Percentiles rank a stretch among this genome's conserved stretches.
These are phyloP conservation scores for Phlogophora meticulosa DNA, from an alignment of 2,888 invertebrate genomes.

Conservation along the genomic window DNA sequence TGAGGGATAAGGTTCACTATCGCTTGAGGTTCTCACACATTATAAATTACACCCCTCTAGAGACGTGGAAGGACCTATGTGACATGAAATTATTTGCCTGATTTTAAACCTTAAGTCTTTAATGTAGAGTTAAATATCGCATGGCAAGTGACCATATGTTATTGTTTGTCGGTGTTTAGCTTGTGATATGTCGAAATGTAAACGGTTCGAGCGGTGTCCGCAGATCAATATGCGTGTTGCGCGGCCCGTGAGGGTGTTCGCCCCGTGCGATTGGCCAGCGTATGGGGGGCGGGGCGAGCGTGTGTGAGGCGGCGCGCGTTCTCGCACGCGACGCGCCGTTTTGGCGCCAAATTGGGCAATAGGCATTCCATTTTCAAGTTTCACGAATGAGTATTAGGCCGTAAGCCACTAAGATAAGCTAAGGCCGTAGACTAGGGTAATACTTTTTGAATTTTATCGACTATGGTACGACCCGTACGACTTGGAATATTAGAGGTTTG, in stretches of 20 bases:
- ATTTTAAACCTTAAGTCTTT: conserved; percentile 44
- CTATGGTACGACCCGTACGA: conserved; percentile 44
- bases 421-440: conserved; percentile 53
- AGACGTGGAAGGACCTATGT: conserved; percentile 65
- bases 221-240: conserved; percentile 91
- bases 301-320: conserved; percentile 85
- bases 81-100: conserved; percentile 17
- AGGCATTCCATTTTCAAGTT: conserved; percentile 78
- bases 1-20: conserved; percentile 57
- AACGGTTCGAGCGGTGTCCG: conserved; percentile 89
- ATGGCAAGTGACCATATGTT: conserved; percentile 76
- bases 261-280: conserved; percentile 88
- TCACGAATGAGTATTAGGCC: conserved; percentile 62
- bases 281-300: conserved; percentile 86
- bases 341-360: conserved; percentile 86
- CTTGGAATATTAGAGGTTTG: conserved; percentile 51
- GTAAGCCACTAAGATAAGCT: conserved; percentile 65
- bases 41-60: conserved; percentile 78
- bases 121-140: conserved; percentile 65
- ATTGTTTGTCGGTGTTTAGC: conserved; percentile 90
- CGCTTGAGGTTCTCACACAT: conserved; percentile 58
- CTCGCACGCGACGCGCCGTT: conserved; percentile 77
- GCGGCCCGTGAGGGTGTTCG: conserved; percentile 84
- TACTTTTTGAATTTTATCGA: conserved; percentile 60
- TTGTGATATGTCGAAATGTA: conserved; percentile 91